A percentile compares a stretch with the other conserved stretches of the same genome.
Conservation (phyloP, 2,797 vertebrate genomes). For the Catamblyrhynchus diadema region DNA sequence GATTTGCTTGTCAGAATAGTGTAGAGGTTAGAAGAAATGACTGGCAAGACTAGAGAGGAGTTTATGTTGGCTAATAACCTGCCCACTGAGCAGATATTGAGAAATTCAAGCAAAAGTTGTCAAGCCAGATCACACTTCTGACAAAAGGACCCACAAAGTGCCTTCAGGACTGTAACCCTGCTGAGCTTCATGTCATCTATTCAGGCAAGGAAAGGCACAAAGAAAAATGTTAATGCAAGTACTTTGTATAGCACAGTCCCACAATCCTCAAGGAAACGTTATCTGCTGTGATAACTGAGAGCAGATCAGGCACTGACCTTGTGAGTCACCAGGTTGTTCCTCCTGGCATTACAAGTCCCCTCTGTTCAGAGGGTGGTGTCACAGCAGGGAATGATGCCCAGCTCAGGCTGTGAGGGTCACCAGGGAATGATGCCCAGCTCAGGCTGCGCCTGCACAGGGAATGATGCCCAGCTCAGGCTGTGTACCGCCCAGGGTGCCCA, state of each 20-base stretch:
- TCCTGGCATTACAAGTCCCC: neutral
- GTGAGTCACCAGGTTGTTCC: neutral
- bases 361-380: neutral
- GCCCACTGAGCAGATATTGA: neutral
- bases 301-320: neutral
- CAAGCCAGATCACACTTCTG: neutral
- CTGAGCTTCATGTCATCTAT: neutral
- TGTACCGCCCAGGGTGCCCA: fast-evolving
- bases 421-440: neutral
- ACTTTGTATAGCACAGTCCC: neutral
- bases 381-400: fast-evolving
- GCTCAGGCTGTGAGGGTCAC: neutral
- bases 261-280: neutral
- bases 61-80: neutral
- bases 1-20: neutral
- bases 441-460: neutral
- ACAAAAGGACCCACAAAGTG: neutral
- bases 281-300: neutral
- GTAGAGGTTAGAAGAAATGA: neutral
- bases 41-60: neutral
- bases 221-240: neutral
- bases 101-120: neutral
- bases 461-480: neutral
- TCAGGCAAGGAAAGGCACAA: neutral
- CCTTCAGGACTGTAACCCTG: neutral